These are phyloP conservation scores for Montipora cactus DNA, from an alignment of 64 coral and sea anemone genomes.

Conservation along the genomic window DNA sequence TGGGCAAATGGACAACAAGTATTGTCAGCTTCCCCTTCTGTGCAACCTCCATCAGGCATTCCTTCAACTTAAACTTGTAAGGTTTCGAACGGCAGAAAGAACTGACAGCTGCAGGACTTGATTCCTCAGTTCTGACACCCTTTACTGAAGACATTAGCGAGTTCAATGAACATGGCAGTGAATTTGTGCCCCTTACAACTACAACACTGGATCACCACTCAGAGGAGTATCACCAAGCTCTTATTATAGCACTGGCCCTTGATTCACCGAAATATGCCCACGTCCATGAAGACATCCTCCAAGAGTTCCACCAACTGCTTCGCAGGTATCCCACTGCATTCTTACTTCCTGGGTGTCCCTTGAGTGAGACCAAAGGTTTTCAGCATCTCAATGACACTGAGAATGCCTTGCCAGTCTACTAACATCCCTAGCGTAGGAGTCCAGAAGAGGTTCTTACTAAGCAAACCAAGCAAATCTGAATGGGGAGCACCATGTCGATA, in stretches of 20 bases:
- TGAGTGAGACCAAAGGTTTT: constrained; percentile 35
- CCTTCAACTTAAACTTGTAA: background rate
- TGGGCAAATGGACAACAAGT: constrained; percentile 1
- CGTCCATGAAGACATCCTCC: constrained; percentile 41
- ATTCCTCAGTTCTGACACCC: constrained; percentile 18
- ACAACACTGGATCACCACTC: background rate
- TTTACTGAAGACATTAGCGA: background rate
- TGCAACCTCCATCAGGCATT: no score
- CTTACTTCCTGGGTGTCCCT: background rate
- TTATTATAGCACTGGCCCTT: background rate
- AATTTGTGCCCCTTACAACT: background rate
- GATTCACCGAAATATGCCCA: constrained; percentile 33
- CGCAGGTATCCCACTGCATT: background rate
- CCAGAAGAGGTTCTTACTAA: constrained; percentile 48
- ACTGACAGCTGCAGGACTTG: constrained; percentile 26
- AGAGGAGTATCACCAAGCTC: background rate
- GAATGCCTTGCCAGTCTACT: background rate
- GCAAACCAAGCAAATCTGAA: background rate
- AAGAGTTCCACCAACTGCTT: constrained; percentile 54
- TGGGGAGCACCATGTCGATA: constrained; percentile 47
- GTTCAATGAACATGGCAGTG: constrained; percentile 6
- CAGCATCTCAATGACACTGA: constrained; percentile 31
- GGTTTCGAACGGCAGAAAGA: constrained; percentile 6
- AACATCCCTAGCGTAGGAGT: constrained; percentile 22
- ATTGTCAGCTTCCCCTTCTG: background rate